Evolutionary conservation across 2,797 vertebrate species (phyloP).

Genomic region (Poeciliopsis turneri): DNA sequence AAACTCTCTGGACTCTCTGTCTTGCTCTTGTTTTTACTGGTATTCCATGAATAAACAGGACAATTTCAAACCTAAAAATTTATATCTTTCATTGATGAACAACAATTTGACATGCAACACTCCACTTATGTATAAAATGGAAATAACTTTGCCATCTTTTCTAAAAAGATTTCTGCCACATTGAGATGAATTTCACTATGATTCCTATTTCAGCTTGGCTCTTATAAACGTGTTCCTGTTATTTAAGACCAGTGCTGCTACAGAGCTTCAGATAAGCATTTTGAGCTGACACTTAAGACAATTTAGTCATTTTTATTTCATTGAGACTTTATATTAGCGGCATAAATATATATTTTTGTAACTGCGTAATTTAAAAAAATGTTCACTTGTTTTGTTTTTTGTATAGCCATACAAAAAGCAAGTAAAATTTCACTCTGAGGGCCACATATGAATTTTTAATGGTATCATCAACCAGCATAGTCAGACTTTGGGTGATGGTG

Average conservation of each 20-base stretch:
- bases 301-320: not conserved
- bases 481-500: not conserved
- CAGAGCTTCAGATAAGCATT: not conserved
- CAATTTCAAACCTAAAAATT: not conserved
- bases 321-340: not conserved
- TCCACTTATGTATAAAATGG: not conserved
- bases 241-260: not conserved
- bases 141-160: not conserved
- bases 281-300: not conserved
- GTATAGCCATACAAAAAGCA: not conserved
- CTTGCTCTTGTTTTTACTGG: not conserved
- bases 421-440: not conserved
- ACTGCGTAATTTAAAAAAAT: not conserved
- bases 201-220: not conserved
- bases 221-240: not conserved
- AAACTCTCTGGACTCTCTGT: constrained; percentile 22
- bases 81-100: not conserved
- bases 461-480: not conserved
- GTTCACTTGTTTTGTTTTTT: not conserved
- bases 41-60: not conserved
- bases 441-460: not conserved
- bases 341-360: not conserved
- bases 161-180: not conserved
- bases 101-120: not conserved
- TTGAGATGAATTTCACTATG: not conserved